These are phyloP conservation scores for Agelas oroides DNA, from an alignment of 37 sponge, comb jelly and placozoan genomes.

Conservation along the genomic window DNA sequence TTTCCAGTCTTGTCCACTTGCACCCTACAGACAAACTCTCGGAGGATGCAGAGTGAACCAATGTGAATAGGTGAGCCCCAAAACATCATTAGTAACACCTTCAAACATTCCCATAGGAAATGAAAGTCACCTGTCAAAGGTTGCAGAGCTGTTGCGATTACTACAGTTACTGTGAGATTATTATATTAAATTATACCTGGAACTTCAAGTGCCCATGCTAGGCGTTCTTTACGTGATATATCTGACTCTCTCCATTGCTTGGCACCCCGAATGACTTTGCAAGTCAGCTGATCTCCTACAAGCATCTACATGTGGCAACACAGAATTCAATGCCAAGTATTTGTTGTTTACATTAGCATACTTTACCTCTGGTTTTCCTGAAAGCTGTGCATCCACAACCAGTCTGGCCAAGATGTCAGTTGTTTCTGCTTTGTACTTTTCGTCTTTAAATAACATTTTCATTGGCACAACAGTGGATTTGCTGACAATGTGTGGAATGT, in stretches of 20 bases:
- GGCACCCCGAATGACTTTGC: neutral
- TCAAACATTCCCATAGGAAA: conserved; percentile 24
- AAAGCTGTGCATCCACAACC: neutral
- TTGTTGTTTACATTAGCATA: neutral
- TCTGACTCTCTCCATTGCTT: conserved; percentile 7
- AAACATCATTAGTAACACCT: conserved; percentile 2
- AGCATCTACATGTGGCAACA: neutral
- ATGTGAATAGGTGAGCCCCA: conserved; percentile 13
- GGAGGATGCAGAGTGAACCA: conserved; percentile 19
- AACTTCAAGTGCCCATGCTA: conserved; percentile 30
- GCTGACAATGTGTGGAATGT: neutral
- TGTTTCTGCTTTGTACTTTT: neutral
- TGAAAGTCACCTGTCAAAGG: conserved; percentile 7
- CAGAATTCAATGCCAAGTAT: too few species aligned
- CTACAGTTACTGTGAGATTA: too few species aligned
- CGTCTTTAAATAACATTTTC: conserved; percentile 1
- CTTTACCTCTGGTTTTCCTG: conserved; percentile 10
- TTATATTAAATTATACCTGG: conserved; percentile 25
- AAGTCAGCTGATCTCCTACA: conserved; percentile 41
- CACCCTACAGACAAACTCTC: neutral
- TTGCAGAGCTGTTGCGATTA: neutral
- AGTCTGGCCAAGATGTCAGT: conserved; percentile 1
- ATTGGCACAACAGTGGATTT: conserved; percentile 6
- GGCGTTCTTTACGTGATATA: neutral
- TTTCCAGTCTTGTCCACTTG: conserved; percentile 37